Percentiles rank a stretch among this genome's conserved stretches.
Evolutionary conservation across 1,140 invertebrate genomes (phyloP).

Genomic region (Dryas iulia): DNA sequence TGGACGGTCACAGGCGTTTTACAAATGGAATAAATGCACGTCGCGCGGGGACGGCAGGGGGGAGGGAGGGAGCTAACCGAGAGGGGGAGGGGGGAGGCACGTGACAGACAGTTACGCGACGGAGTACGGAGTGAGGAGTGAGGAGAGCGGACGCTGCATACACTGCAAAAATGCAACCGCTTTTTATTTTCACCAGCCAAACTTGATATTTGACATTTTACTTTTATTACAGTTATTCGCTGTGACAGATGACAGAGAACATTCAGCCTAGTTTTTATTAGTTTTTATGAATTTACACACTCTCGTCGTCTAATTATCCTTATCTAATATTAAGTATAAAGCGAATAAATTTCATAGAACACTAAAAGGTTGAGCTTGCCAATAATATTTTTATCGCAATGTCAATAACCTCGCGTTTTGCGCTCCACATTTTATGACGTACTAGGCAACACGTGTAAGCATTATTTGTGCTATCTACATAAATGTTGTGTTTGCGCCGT

Average conservation of each 20-base stretch:
- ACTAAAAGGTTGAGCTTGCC: not conserved
- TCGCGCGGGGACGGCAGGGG: not conserved
- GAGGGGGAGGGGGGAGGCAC: not conserved
- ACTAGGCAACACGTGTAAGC: slow-evolving; percentile 21
- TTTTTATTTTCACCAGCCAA: not conserved
- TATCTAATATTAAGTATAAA: not conserved
- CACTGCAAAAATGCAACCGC: not conserved
- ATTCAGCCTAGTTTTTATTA: not conserved
- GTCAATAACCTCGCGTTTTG: slow-evolving; percentile 33
- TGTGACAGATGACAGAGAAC: not conserved
- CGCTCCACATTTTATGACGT: slow-evolving; percentile 30
- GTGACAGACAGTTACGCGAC: slow-evolving; percentile 22
- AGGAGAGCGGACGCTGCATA: not conserved
- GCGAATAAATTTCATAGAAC: slow-evolving; percentile 1
- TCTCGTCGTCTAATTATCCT: too few species aligned
- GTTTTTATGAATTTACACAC: too few species aligned
- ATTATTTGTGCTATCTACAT: slow-evolving; percentile 18
- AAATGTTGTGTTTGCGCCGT: not conserved
- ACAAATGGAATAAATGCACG: slow-evolving; percentile 7
- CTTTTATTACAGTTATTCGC: not conserved
- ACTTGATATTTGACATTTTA: not conserved
- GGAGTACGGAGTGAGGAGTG: too few species aligned
- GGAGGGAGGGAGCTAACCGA: not conserved
- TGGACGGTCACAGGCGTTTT: not conserved
- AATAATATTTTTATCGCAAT: slow-evolving; percentile 33